These are phyloP conservation scores for Asobara japonica DNA, from an alignment of 1,140 invertebrate species.

Conservation along the genomic window DNA sequence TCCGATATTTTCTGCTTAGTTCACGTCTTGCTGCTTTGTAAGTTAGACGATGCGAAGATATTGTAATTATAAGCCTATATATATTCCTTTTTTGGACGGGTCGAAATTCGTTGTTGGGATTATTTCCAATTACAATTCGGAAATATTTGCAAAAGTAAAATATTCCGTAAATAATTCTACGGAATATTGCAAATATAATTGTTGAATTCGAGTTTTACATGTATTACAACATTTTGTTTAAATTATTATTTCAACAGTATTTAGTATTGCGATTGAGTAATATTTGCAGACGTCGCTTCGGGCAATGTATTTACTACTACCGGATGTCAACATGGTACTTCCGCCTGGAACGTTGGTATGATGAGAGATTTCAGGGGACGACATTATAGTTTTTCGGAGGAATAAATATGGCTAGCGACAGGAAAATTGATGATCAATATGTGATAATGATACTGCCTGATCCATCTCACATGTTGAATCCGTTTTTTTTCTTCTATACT, in stretches of 20 bases:
- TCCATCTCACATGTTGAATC: background rate
- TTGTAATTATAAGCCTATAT: no score
- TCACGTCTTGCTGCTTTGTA: no score
- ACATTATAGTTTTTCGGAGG: background rate
- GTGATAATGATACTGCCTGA: constrained; percentile 1
- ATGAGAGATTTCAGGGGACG: background rate
- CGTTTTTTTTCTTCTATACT: background rate
- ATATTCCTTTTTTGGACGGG: no score
- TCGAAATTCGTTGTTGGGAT: no score
- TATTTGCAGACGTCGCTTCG: constrained; percentile 7
- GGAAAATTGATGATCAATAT: constrained; percentile 19
- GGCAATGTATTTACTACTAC: constrained; percentile 22
- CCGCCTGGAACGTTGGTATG: background rate
- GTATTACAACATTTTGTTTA: no score
- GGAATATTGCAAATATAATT: background rate
- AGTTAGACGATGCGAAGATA: no score
- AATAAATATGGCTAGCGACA: background rate
- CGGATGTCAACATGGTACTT: constrained; percentile 31
- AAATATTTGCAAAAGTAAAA: no score
- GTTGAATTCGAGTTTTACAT: background rate
- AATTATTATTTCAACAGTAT: background rate
- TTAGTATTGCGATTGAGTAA: background rate
- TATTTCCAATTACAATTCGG: no score
- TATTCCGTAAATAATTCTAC: background rate
- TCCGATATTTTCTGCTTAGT: no score